phyloP scores from a whole-genome alignment of 2,113 vertebrate species.

The Chionis minor region DNA sequence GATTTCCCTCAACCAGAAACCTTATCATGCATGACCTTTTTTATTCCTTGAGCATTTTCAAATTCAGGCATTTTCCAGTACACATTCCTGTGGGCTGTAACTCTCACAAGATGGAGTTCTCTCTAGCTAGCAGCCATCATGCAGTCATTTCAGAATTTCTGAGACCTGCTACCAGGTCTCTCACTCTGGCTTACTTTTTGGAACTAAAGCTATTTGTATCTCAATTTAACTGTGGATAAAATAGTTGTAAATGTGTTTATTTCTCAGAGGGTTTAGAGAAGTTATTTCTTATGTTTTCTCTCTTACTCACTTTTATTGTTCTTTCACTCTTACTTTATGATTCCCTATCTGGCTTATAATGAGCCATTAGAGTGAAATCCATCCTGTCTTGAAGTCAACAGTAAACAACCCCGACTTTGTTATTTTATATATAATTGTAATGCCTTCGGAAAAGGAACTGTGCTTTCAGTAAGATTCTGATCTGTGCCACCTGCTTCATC shows the following conservation, averaged over 20 bases:
- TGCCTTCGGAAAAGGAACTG: neutral
- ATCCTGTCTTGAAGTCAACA: neutral
- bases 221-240: slow-evolving; percentile 46
- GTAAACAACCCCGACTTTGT: neutral
- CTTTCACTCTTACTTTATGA: slow-evolving; percentile 36
- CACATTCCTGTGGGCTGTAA: neutral
- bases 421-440: neutral
- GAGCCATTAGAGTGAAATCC: neutral
- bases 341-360: neutral
- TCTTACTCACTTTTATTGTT: slow-evolving; percentile 24
- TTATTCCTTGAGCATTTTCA: neutral
- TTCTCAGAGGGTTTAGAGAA: neutral
- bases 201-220: neutral
- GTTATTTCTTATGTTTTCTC: slow-evolving; percentile 38
- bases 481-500: neutral
- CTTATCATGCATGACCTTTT: fast-evolving
- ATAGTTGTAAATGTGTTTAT: slow-evolving; percentile 27
- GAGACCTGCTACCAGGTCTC: neutral
- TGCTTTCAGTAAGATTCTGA: neutral
- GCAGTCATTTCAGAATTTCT: neutral
- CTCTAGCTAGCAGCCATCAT: neutral
- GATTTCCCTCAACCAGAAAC: neutral
- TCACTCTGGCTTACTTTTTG: neutral
- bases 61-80: neutral
- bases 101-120: neutral